Evolutionary conservation across 92 coral and sea anemone species (phyloP).

Genomic region (Bergia puertoricense): DNA sequence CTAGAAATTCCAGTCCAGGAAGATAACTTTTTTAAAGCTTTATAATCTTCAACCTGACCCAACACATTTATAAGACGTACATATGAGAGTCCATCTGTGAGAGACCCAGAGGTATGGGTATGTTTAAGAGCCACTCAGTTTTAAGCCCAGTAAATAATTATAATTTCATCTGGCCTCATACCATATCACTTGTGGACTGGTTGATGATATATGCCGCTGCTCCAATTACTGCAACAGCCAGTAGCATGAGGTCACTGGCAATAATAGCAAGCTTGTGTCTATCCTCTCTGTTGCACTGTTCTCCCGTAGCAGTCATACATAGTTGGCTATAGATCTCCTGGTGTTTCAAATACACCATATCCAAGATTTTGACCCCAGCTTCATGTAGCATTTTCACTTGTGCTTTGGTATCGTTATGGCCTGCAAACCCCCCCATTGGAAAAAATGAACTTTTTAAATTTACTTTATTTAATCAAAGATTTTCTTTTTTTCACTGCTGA

Average conservation of each 20-base stretch:
- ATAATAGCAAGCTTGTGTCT: constrained; percentile 85
- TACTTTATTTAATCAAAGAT: background rate
- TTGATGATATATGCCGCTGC: constrained; percentile 88
- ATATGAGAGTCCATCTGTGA: no score
- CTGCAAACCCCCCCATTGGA: constrained; percentile 39
- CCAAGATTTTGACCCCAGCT: constrained; percentile 82
- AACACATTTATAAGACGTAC: no score
- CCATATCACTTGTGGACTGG: constrained; percentile 90
- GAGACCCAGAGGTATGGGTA: no score
- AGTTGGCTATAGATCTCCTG: constrained; percentile 86
- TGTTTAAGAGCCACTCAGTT: background rate
- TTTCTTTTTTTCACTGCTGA: background rate
- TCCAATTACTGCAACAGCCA: constrained; percentile 86
- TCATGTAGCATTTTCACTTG: constrained; percentile 95
- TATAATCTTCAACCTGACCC: background rate
- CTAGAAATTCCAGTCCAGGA: no score
- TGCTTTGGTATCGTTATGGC: constrained; percentile 85
- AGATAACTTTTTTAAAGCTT: no score
- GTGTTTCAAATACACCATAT: constrained; percentile 82
- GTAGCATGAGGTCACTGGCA: constrained; percentile 83
- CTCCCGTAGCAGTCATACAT: constrained; percentile 93
- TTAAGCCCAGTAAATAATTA: background rate
- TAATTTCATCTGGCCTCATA: constrained; percentile 25
- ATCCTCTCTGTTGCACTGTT: constrained; percentile 65
- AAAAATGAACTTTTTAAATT: background rate